Evolutionary conservation across 2,888 invertebrate species (phyloP).

Genomic region (Venustoraphidia nigricollis): DNA sequence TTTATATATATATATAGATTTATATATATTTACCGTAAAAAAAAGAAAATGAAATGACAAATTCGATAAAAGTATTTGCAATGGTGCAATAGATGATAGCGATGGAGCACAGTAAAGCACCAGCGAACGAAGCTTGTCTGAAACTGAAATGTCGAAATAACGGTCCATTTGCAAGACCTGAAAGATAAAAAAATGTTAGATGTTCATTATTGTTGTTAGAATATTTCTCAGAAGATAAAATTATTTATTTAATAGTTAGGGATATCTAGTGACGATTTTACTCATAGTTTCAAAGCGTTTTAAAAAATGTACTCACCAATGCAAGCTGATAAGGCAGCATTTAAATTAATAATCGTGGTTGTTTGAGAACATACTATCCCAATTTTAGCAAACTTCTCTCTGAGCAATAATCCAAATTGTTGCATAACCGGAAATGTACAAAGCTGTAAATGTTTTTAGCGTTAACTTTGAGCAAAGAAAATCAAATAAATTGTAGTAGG

Average conservation of each 20-base stretch:
- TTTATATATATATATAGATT: no score
- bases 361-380: constrained; percentile 42
- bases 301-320: constrained; percentile 28
- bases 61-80: constrained; percentile 37
- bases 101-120: constrained; percentile 36
- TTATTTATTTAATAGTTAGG: no score
- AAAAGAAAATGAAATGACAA: constrained; percentile 34
- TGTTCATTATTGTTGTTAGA: no score
- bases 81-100: constrained; percentile 43
- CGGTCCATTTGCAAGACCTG: constrained; percentile 56
- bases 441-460: constrained; percentile 20
- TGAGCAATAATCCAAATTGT: constrained; percentile 48
- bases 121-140: constrained; percentile 48
- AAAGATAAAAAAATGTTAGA: constrained; percentile 10
- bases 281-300: no score
- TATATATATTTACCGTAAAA: no score
- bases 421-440: constrained; percentile 39
- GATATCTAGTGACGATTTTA: no score
- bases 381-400: constrained; percentile 39
- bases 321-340: constrained; percentile 40
- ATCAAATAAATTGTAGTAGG: no score
- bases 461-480: no score
- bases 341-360: constrained; percentile 45
- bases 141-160: constrained; percentile 50
- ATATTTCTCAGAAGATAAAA: no score